Conservation (phyloP, 2,888 invertebrate species). For the Trissolcus brochymenae region DNA sequence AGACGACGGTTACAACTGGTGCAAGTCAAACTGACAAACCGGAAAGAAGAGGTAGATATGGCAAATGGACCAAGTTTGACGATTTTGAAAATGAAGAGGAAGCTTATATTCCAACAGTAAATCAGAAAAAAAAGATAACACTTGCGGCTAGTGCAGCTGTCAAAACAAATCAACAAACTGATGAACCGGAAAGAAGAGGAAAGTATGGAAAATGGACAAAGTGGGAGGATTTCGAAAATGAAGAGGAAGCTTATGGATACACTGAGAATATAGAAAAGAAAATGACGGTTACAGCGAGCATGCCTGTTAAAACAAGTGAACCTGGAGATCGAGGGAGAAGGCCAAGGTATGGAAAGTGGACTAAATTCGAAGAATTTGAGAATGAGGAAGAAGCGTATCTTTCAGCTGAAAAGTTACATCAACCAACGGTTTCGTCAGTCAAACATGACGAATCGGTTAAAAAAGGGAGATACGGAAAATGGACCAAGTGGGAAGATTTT, state of each 20-base stretch:
- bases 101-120: not conserved
- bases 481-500: constrained; percentile 32
- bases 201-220: not conserved
- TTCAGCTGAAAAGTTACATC: not conserved
- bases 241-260: constrained; percentile 1
- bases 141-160: not conserved
- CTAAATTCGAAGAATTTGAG: not conserved
- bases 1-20: constrained; percentile 19
- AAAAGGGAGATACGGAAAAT: constrained; percentile 27
- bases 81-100: constrained; percentile 32
- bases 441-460: constrained; percentile 7
- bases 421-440: not conserved
- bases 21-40: constrained; percentile 5
- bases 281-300: not conserved
- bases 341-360: constrained; percentile 1
- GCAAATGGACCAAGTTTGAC: constrained; percentile 50
- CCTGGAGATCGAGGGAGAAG: not conserved
- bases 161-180: not conserved
- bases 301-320: not conserved
- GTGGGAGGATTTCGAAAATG: not conserved
- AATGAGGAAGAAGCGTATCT: not conserved
- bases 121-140: not conserved
- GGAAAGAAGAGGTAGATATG: constrained; percentile 69
- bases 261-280: not conserved
- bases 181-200: not conserved